Conservation (phyloP, 1,140 invertebrate genomes). For the Papilio glaucus region DNA sequence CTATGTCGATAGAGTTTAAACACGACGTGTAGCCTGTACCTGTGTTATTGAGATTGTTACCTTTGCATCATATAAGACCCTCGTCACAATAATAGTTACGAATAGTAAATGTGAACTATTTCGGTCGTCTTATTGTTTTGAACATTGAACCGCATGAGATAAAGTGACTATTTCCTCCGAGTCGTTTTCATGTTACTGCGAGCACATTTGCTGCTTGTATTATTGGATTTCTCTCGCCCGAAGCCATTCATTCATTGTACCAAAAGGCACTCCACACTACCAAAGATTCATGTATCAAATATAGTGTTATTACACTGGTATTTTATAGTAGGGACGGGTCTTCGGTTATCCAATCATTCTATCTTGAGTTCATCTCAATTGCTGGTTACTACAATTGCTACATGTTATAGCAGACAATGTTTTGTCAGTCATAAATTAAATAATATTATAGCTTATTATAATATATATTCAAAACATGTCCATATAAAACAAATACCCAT, state of each 20-base stretch:
- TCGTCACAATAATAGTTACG: not conserved
- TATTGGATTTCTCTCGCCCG: conserved; percentile 26
- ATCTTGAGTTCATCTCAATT: too few relatives aligned
- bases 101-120: not conserved
- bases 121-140: not conserved
- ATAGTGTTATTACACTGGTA: not conserved
- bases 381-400: too few relatives aligned
- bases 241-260: conserved; percentile 12
- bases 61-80: not conserved
- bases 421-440: too few relatives aligned
- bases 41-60: too few relatives aligned
- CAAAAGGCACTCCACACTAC: not conserved
- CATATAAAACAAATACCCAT: too few relatives aligned
- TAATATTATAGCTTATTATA: too few relatives aligned
- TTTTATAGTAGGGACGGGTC: not conserved
- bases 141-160: not conserved
- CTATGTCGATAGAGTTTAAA: too few relatives aligned
- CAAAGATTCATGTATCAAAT: not conserved
- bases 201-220: conserved; percentile 20
- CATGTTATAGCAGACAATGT: too few relatives aligned
- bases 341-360: not conserved
- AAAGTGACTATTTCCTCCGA: not conserved
- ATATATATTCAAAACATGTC: too few relatives aligned
- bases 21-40: too few relatives aligned
- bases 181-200: conserved; percentile 3